Conservation (phyloP, 2,113 vertebrate species). For the Cololabis saira region DNA sequence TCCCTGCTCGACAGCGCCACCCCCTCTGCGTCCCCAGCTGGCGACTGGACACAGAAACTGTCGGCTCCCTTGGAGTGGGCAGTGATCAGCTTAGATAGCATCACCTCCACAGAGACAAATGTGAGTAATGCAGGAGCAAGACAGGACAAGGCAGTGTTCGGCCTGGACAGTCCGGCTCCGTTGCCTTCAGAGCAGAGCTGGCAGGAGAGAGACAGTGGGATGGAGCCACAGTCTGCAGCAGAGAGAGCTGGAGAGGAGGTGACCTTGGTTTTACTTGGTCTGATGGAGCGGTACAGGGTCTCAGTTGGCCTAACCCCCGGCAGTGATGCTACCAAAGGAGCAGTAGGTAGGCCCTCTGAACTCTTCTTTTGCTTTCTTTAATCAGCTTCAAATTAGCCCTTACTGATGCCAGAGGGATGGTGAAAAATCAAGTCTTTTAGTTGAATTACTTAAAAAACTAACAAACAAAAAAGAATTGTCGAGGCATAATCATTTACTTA, state of each 20-base stretch:
- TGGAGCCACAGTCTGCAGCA: conserved; percentile 50
- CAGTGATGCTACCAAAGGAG: conserved; percentile 56
- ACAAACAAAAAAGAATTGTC: no score
- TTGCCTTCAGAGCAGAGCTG: conserved; percentile 61
- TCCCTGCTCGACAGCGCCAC: conserved; percentile 40
- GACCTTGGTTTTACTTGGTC: conserved; percentile 63
- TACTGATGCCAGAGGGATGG: neutral
- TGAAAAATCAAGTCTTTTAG: no score
- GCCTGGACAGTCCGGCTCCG: conserved; percentile 20
- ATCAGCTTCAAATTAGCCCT: neutral
- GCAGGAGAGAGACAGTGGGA: conserved; percentile 63
- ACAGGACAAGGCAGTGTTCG: conserved; percentile 1
- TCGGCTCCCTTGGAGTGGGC: conserved; percentile 67
- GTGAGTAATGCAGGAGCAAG: conserved; percentile 26
- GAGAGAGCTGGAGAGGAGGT: conserved; percentile 64
- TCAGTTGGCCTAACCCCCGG: conserved; percentile 55
- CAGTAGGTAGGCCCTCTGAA: conserved; percentile 63
- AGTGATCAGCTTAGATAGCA: conserved; percentile 55
- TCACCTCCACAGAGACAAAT: conserved; percentile 1
- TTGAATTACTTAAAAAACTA: no score
- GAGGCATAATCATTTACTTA: no score
- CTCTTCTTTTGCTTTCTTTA: neutral
- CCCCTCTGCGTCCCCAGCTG: conserved; percentile 21
- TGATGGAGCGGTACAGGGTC: conserved; percentile 72
- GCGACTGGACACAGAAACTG: conserved; percentile 55